phyloP scores from a whole-genome alignment of 2,888 invertebrate species.

The Lepeophtheirus nordmannii region DNA sequence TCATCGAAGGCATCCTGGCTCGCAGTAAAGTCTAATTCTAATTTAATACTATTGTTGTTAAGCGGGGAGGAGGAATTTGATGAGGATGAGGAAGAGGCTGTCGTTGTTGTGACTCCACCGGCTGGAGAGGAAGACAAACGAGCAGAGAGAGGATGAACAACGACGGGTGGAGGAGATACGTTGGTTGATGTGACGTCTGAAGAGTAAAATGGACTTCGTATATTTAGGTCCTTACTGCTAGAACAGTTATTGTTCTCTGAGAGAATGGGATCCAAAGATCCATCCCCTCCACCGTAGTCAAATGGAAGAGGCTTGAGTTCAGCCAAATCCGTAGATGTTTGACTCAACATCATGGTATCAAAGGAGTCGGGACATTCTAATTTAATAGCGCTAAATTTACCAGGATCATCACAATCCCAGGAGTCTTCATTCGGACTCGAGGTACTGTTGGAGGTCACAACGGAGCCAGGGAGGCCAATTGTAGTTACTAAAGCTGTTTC shows the following conservation, averaged over 20 bases:
- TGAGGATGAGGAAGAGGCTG: slow-evolving; percentile 9
- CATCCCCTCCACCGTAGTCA: slow-evolving; percentile 16
- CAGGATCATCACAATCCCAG: slow-evolving; percentile 13
- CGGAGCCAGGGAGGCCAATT: neutral
- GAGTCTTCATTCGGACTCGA: neutral
- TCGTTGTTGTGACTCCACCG: slow-evolving; percentile 17
- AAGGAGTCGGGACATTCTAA: slow-evolving; percentile 23
- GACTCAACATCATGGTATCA: slow-evolving; percentile 14
- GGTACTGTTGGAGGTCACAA: neutral
- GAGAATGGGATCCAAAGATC: slow-evolving; percentile 25
- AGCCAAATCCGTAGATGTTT: slow-evolving; percentile 40
- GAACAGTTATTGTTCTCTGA: slow-evolving; percentile 18
- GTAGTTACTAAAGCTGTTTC: slow-evolving; percentile 20
- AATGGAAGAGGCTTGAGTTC: slow-evolving; percentile 63
- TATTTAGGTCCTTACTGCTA: slow-evolving; percentile 7
- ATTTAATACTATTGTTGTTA: slow-evolving; percentile 34
- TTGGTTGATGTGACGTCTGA: slow-evolving; percentile 21
- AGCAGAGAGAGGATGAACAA: neutral
- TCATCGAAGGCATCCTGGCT: slow-evolving; percentile 31
- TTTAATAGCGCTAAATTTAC: slow-evolving; percentile 24
- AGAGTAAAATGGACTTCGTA: neutral
- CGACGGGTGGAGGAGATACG: neutral
- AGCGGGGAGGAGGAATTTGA: slow-evolving; percentile 15
- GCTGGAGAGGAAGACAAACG: neutral
- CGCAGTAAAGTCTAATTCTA: slow-evolving; percentile 40